Conservation (phyloP, 2,113 vertebrate genomes). For the Phodopus roborovskii region DNA sequence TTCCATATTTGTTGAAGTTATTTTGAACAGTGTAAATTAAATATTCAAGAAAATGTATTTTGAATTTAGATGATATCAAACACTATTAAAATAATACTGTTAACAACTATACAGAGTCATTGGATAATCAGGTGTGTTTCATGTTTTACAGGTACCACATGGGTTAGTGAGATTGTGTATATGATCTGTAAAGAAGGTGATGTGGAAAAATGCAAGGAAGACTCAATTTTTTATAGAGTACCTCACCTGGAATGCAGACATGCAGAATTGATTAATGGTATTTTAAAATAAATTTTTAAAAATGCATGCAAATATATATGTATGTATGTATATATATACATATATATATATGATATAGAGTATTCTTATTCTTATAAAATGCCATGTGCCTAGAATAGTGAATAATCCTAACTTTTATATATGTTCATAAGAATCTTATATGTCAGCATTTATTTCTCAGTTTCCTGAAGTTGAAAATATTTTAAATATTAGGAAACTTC, state of each 20-base stretch:
- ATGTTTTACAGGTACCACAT: constrained; percentile 81
- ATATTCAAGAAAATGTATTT: neutral
- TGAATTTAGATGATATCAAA: neutral
- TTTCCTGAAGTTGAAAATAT: neutral
- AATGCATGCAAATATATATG: too few species aligned
- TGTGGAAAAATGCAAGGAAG: constrained; percentile 80
- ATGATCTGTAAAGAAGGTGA: constrained; percentile 76
- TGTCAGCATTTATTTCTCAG: neutral
- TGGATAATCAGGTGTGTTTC: neutral
- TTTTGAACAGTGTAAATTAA: neutral
- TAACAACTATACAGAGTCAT: neutral
- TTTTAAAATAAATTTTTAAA: constrained; percentile 17
- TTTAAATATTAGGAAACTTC: neutral
- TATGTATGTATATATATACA: too few species aligned
- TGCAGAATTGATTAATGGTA: accelerated
- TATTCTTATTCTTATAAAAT: neutral
- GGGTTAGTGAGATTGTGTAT: constrained; percentile 85
- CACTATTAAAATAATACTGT: neutral
- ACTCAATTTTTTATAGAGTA: constrained; percentile 82
- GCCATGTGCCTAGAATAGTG: neutral
- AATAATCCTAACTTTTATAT: neutral
- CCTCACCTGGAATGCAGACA: constrained; percentile 83
- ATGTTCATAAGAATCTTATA: neutral
- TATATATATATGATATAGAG: too few species aligned
- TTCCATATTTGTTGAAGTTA: neutral